Evolutionary conservation across 2,797 vertebrate species (phyloP).

Genomic region (Protosalanx chinensis): DNA sequence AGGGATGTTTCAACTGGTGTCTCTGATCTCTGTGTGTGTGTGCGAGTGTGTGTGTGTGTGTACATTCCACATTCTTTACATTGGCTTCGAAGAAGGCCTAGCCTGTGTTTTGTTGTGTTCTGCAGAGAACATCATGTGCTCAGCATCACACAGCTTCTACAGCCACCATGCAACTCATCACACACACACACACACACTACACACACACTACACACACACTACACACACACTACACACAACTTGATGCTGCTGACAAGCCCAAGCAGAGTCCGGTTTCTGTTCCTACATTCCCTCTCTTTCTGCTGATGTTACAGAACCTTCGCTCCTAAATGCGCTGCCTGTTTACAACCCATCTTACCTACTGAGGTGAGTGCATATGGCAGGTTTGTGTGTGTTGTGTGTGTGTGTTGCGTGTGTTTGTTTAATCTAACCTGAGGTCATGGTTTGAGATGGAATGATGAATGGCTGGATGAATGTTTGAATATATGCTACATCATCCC

Average conservation of each 20-base stretch:
- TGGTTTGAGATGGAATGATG: not conserved
- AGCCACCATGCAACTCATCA: no score
- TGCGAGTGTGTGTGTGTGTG: not conserved
- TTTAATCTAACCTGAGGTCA: conserved; percentile 1
- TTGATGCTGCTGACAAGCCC: no score
- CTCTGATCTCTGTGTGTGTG: not conserved
- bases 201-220: no score
- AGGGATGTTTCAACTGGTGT: not conserved
- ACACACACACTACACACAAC: no score
- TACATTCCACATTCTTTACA: no score
- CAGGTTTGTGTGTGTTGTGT: not conserved
- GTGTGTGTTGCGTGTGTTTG: not conserved
- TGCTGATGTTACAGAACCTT: conserved; percentile 73
- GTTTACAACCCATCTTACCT: conserved; percentile 85
- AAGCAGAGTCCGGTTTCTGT: no score
- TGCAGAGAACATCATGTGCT: not conserved
- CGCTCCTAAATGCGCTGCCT: conserved; percentile 86
- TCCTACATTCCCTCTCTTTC: not conserved
- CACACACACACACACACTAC: no score
- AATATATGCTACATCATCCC: not conserved
- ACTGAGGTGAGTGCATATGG: conserved; percentile 73
- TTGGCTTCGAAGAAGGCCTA: not conserved
- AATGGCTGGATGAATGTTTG: not conserved
- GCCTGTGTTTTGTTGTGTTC: not conserved
- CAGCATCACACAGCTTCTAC: no score